Base-by-base conservation (phyloP, 2,888 invertebrate genomes). In the Drosophila neonasuta region DNA sequence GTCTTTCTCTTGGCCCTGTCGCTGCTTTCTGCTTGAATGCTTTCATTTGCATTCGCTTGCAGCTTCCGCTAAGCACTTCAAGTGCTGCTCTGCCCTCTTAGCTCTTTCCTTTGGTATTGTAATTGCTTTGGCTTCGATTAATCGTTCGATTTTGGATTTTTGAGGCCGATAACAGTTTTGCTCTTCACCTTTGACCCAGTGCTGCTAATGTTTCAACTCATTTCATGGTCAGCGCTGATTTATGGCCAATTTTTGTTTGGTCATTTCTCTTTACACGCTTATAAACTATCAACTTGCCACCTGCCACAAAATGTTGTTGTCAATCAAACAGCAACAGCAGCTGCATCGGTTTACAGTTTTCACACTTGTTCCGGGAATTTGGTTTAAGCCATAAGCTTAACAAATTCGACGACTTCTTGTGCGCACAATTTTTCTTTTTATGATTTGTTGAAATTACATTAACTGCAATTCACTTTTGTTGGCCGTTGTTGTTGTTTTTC, bases 401-500 rank as follows among this genome's bases (percentile, higher is more conserved):
- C 46, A 71, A 48, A 59, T 49, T 45, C 13, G 29, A 55, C 20
- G 50, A 34, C 30, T 46, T 55, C 58, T 39, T 17, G 5, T 42
- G 24, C 6, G 24, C 24, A 20, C 44, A 44, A 20, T 24, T 20
- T 13, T 3, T 10, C 5, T 46, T n/a, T 52, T 56, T 70, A 59
- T 73, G 75, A 70, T 83, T 77, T 81, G 63, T 68, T 65, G 64
- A 71, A 71, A 79, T 70, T 75, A 77, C 71, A 67, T 71, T 72
- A 84, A 79, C 81, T 84, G 84, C 81, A 84, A 84, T 82, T 84
- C 84, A 82, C 81, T 82, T 84, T 81, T 81, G 34, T 59, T 63
- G 17, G 46, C 61, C 59, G 51, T 59, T 74, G 57, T 59, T 42
- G 6, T 44, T 49, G 49, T 32, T 41, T 30, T 46, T 54, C 34